Evolutionary conservation across 2,888 invertebrate species (phyloP).

Genomic region (Dicyrtomina minuta): DNA sequence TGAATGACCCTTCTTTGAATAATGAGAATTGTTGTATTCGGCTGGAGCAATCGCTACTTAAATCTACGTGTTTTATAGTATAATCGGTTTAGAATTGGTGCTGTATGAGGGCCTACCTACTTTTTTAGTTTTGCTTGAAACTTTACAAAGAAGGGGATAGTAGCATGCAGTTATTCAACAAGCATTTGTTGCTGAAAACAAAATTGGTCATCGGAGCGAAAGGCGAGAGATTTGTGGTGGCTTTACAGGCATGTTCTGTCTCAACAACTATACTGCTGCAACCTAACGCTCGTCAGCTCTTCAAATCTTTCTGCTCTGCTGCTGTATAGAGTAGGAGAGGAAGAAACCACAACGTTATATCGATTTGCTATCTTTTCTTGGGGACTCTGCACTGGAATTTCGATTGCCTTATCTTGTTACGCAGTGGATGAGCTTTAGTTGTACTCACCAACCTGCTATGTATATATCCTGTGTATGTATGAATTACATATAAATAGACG

Average conservation of each 20-base stretch:
- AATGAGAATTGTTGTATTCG: background rate
- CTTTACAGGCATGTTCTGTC: conserved; percentile 47
- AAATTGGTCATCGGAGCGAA: conserved; percentile 50
- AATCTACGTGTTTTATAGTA: no score
- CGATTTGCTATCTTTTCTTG: conserved; percentile 31
- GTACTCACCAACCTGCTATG: no score
- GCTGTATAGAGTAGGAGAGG: conserved; percentile 17
- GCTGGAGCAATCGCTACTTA: background rate
- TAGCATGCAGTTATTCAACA: conserved; percentile 45
- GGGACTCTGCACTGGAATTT: conserved; percentile 25
- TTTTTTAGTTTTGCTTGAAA: background rate
- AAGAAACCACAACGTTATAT: conserved; percentile 30
- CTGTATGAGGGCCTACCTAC: no score
- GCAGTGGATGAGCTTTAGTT: conserved; percentile 33
- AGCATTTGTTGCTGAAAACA: conserved; percentile 52
- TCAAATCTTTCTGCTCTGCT: conserved; percentile 4
- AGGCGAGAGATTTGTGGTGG: conserved; percentile 49
- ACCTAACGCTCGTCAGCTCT: conserved; percentile 5
- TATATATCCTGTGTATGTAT: no score
- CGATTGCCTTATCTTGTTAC: conserved; percentile 36
- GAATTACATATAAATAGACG: conserved; percentile 3
- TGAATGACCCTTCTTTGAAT: no score
- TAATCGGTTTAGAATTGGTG: background rate
- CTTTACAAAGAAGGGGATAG: conserved; percentile 10
- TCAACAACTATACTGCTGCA: conserved; percentile 5